Percentiles rank a stretch among this genome's conserved stretches.
phyloP scores from a whole-genome alignment of 2,888 invertebrate species.

The Hymenopus coronatus region DNA sequence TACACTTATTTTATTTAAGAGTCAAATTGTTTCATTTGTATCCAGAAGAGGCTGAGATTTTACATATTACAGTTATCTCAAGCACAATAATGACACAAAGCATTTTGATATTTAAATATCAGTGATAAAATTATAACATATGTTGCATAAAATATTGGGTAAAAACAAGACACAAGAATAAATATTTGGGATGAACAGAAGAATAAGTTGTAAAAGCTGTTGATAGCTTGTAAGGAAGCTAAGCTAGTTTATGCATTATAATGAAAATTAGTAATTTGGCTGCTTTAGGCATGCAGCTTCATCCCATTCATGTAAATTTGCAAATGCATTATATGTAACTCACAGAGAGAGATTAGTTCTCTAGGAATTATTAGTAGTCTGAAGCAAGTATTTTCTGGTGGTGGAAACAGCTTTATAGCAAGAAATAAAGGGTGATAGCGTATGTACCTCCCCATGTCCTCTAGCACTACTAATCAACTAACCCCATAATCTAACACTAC shows the following conservation, averaged over 20 bases:
- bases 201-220: not conserved
- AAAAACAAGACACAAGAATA: not conserved
- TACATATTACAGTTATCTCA: not conserved
- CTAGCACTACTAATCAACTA: conserved; percentile 41
- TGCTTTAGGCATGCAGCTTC: not conserved
- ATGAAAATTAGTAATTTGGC: too few species aligned
- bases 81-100: too few species aligned
- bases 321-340: not conserved
- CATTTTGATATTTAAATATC: too few species aligned
- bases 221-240: not conserved
- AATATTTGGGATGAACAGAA: not conserved
- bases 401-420: not conserved
- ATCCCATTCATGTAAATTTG: not conserved
- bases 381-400: not conserved
- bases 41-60: not conserved
- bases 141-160: not conserved
- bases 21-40: not conserved
- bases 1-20: not conserved
- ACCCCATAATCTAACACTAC: conserved; percentile 56
- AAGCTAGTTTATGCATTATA: not conserved
- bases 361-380: not conserved
- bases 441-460: not conserved
- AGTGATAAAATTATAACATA: too few species aligned
- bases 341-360: not conserved
- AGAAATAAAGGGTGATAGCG: conserved; percentile 13